Percentiles rank a stretch among this genome's conserved stretches.
These are phyloP conservation scores for Eurois occulta DNA, from an alignment of 2,888 invertebrate species.

Conservation along the genomic window DNA sequence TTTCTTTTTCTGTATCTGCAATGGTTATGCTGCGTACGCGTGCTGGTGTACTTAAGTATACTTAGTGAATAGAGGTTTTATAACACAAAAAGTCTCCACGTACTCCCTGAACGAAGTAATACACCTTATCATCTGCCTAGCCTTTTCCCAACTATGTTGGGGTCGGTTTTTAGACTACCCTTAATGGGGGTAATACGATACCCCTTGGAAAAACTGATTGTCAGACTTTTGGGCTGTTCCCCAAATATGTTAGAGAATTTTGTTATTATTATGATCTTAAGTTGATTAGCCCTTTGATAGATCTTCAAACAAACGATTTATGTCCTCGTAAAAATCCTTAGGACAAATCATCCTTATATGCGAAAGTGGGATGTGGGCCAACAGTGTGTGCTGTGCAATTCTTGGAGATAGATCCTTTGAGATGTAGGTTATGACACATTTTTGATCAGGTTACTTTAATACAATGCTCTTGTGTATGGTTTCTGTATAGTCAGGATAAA, in stretches of 20 bases:
- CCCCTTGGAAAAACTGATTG: not conserved
- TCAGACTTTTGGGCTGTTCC: not conserved
- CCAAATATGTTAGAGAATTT: not conserved
- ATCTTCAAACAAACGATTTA: constrained; percentile 41
- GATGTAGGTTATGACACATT: not conserved
- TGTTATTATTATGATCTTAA: not conserved
- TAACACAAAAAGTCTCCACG: not conserved
- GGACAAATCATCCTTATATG: not conserved
- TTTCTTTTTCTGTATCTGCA: not conserved
- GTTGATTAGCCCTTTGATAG: constrained; percentile 18
- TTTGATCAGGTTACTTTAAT: not conserved
- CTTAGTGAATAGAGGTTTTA: not conserved
- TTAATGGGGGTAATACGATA: not conserved
- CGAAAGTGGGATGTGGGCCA: constrained; percentile 9
- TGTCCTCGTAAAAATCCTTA: constrained; percentile 34
- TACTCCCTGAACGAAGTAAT: no score
- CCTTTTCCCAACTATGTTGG: no score
- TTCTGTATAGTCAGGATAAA: not conserved
- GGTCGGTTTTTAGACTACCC: no score
- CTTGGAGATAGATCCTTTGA: not conserved
- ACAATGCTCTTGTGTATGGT: not conserved
- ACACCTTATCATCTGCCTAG: no score
- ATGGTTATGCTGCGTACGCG: not conserved
- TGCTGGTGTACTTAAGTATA: not conserved
- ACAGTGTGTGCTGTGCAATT: not conserved